Evolutionary conservation across 2,113 vertebrate genomes (phyloP).

Genomic region (Aplodontia rufa): DNA sequence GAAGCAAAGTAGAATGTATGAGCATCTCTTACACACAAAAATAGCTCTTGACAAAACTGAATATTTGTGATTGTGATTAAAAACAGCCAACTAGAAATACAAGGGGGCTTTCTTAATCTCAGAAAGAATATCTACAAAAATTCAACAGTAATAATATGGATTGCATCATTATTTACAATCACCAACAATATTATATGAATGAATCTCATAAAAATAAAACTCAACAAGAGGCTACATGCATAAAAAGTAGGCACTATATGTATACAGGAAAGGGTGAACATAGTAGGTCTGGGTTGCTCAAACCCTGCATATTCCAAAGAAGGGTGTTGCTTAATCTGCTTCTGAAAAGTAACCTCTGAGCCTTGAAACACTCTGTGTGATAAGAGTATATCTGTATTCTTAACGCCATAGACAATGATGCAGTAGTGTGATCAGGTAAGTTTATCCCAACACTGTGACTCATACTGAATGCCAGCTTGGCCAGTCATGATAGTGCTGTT

Average conservation of each 20-base stretch:
- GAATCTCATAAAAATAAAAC: neutral
- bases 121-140: neutral
- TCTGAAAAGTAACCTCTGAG: neutral
- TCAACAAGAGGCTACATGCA: neutral
- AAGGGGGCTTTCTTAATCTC: neutral
- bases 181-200: neutral
- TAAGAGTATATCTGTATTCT: neutral
- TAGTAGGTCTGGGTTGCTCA: too few relatives aligned
- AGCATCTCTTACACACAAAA: neutral
- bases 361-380: neutral
- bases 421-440: neutral
- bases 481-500: neutral
- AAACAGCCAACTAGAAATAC: neutral
- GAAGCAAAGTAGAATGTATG: neutral
- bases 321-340: neutral
- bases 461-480: neutral
- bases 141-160: too few relatives aligned
- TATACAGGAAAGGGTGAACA: neutral
- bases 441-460: neutral
- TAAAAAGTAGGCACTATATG: neutral
- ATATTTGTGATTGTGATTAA: neutral
- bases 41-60: neutral
- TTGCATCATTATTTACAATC: neutral
- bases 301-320: neutral
- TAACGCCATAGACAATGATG: neutral